Conservation (phyloP, 2,113 vertebrate species). For the mouse (Mus musculus) region DNA sequence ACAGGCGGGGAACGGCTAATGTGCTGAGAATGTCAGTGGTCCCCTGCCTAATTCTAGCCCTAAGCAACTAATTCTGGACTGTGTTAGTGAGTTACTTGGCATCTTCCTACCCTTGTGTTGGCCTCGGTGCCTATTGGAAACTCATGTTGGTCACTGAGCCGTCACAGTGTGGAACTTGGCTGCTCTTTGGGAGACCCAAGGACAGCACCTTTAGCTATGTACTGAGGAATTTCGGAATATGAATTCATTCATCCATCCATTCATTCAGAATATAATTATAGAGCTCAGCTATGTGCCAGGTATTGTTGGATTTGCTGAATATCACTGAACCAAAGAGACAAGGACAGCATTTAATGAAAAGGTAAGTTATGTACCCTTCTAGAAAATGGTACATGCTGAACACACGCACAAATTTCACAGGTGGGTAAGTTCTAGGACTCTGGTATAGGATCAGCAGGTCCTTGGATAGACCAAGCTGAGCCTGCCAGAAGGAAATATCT, state of each 20-base stretch:
- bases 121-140: background rate
- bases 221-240: background rate
- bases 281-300: background rate
- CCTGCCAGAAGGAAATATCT: background rate
- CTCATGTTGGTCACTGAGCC: background rate
- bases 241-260: background rate
- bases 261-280: background rate
- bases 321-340: background rate
- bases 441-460: background rate
- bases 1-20: background rate
- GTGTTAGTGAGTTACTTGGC: background rate
- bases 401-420: background rate
- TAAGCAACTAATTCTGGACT: background rate
- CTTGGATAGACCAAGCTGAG: rapidly evolving
- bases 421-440: background rate
- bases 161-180: too few relatives aligned
- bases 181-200: background rate
- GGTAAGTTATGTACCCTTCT: background rate
- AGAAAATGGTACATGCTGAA: background rate
- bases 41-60: background rate
- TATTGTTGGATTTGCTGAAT: background rate
- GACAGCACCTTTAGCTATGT: background rate
- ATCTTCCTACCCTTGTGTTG: background rate
- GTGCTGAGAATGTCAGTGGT: rapidly evolving
- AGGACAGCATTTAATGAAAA: background rate